These are phyloP conservation scores for Chloromyia formosa DNA, from an alignment of 2,888 invertebrate genomes.

Conservation along the genomic window DNA sequence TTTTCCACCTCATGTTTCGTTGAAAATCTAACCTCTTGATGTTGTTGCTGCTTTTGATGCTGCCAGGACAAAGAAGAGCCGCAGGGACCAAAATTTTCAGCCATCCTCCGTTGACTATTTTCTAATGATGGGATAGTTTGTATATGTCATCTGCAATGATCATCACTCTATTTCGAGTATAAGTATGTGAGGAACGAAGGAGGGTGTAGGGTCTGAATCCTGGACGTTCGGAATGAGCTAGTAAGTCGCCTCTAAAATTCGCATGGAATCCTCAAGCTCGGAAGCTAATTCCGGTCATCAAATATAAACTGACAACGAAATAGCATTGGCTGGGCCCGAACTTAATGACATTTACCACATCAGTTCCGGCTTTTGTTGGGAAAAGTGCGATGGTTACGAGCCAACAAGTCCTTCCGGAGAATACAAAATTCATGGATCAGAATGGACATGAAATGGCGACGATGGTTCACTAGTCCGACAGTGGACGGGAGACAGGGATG, in stretches of 20 bases:
- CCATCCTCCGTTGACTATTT: neutral
- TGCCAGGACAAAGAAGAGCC: neutral
- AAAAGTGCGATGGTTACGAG: slow-evolving; percentile 37
- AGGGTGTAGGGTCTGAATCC: neutral
- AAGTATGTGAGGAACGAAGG: too few species aligned
- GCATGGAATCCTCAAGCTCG: slow-evolving; percentile 1
- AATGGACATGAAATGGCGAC: neutral
- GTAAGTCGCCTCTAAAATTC: neutral
- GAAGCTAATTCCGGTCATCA: slow-evolving; percentile 38
- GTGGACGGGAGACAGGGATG: too few species aligned
- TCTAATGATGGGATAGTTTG: slow-evolving; percentile 16
- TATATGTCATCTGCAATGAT: slow-evolving; percentile 11
- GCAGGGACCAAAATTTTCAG: neutral
- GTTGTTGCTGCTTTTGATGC: neutral
- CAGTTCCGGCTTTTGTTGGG: slow-evolving; percentile 24
- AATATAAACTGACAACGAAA: slow-evolving; percentile 40
- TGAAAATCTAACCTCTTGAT: neutral
- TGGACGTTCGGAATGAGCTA: neutral
- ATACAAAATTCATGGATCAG: slow-evolving; percentile 42
- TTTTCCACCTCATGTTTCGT: slow-evolving; percentile 14
- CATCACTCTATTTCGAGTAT: slow-evolving; percentile 5
- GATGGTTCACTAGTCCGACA: too few species aligned
- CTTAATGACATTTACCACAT: slow-evolving; percentile 43
- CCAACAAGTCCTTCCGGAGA: slow-evolving; percentile 39
- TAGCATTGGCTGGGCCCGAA: neutral